Conservation (phyloP, 1,140 invertebrate species). For the Drosophila athabasca region DNA sequence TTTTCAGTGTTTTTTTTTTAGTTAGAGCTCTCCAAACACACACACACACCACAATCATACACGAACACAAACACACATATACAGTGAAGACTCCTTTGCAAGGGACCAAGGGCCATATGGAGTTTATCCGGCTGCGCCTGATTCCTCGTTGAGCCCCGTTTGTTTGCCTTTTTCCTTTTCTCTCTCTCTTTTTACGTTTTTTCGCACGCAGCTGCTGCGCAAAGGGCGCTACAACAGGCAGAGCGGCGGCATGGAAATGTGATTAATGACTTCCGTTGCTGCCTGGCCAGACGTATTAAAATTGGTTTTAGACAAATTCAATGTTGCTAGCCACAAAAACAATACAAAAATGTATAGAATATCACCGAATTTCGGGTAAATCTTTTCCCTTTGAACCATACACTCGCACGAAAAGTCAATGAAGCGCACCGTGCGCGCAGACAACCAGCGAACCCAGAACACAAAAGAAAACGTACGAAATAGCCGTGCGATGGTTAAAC, state of each 20-base stretch:
- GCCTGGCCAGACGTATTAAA: background rate
- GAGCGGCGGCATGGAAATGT: conserved; percentile 19
- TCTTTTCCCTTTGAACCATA: conserved; percentile 14
- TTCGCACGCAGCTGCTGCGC: conserved; percentile 49
- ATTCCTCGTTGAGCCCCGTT: conserved; percentile 17
- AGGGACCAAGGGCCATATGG: conserved; percentile 41
- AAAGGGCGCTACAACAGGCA: conserved; percentile 21
- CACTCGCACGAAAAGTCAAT: conserved; percentile 70
- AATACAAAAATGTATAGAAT: conserved; percentile 2
- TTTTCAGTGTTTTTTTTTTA: too few relatives aligned
- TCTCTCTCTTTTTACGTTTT: conserved; percentile 4
- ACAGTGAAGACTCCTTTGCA: background rate
- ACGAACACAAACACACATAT: too few relatives aligned
- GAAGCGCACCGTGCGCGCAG: conserved; percentile 70
- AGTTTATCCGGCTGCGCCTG: conserved; percentile 12
- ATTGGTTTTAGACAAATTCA: conserved; percentile 4
- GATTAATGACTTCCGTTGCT: conserved; percentile 22
- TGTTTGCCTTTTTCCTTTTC: conserved; percentile 14
- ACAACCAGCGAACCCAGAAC: conserved; percentile 55
- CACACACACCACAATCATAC: too few relatives aligned
- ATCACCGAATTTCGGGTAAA: conserved; percentile 12
- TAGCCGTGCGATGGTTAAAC: conserved; percentile 16
- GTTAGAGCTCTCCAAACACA: too few relatives aligned
- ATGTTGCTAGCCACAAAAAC: conserved; percentile 1
- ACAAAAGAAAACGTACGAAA: conserved; percentile 73